These are phyloP conservation scores for Myrmecobius fasciatus DNA, from an alignment of 2,113 vertebrate species.

Conservation along the genomic window DNA sequence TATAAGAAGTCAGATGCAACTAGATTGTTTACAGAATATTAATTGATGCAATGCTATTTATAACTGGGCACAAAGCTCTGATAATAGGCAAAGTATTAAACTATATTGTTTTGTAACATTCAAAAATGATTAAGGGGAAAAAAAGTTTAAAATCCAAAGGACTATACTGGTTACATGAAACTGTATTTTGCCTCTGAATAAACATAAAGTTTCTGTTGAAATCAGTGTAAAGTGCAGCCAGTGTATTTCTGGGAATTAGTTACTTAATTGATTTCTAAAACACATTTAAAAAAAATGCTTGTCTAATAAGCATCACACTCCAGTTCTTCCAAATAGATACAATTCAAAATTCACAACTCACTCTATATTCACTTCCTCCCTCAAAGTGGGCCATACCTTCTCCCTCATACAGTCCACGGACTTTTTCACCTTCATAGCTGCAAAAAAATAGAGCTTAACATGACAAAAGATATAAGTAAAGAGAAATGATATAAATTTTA, in stretches of 20 bases:
- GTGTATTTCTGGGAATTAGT: not conserved
- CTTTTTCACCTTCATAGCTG: constrained; percentile 90
- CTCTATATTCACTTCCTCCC: constrained; percentile 89
- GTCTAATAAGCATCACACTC: not conserved
- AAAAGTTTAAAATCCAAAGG: not conserved
- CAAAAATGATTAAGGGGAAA: not conserved
- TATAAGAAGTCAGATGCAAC: not conserved
- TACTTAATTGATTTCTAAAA: not conserved
- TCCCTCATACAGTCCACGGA: constrained; percentile 85
- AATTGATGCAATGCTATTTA: not conserved
- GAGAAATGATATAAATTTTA: not conserved
- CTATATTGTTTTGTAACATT: not conserved
- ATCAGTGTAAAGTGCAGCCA: not conserved
- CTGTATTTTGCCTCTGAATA: constrained; percentile 1
- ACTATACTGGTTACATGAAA: not conserved
- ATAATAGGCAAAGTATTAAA: not conserved
- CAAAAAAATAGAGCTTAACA: constrained; percentile 58
- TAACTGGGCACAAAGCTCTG: not conserved
- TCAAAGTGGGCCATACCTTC: constrained; percentile 89
- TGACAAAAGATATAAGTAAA: constrained; percentile 13
- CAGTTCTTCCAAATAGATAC: not conserved
- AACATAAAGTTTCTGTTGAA: not conserved
- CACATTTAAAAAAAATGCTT: not conserved
- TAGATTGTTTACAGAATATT: not conserved
- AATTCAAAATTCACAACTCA: constrained; percentile 70